Conservation (phyloP, 2,113 vertebrate genomes). For the Phrynosoma platyrhinos region DNA sequence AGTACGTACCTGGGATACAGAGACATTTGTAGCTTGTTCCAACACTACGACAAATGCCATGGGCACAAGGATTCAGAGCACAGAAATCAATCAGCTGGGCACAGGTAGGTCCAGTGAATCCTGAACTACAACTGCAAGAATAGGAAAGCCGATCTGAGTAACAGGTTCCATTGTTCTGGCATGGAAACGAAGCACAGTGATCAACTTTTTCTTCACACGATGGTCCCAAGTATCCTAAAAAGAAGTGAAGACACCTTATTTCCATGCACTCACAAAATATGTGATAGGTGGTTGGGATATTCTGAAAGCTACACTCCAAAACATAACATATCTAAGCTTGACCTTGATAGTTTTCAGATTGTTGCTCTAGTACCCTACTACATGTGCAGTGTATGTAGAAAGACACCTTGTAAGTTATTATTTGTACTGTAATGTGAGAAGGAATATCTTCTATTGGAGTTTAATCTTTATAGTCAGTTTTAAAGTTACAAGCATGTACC, state of each 20-base stretch:
- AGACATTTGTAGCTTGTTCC: constrained; percentile 97
- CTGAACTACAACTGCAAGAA: constrained; percentile 89
- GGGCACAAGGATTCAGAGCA: constrained; percentile 93
- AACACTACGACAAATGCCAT: constrained; percentile 92
- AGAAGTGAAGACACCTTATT: constrained; percentile 5
- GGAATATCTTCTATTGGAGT: too few relatives aligned
- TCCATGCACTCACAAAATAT: background rate
- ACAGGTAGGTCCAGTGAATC: constrained; percentile 92
- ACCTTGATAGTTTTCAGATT: too few relatives aligned
- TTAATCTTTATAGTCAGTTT: too few relatives aligned
- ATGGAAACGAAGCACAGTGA: constrained; percentile 88
- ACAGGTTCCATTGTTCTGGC: constrained; percentile 95
- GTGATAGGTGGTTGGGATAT: background rate
- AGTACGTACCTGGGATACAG: constrained; percentile 89
- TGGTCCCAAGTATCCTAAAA: constrained; percentile 86
- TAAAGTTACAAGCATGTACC: too few relatives aligned
- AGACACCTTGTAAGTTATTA: too few relatives aligned
- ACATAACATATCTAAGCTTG: too few relatives aligned
- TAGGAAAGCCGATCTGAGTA: constrained; percentile 80
- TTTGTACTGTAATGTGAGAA: too few relatives aligned
- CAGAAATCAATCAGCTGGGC: constrained; percentile 95
- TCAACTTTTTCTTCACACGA: constrained; percentile 91
- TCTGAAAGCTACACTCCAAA: too few relatives aligned
- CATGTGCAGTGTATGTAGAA: too few relatives aligned
- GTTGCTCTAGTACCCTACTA: too few relatives aligned